These are phyloP conservation scores for Neosilurus hyrtlii DNA, from an alignment of 2,797 vertebrate genomes.

Conservation along the genomic window DNA sequence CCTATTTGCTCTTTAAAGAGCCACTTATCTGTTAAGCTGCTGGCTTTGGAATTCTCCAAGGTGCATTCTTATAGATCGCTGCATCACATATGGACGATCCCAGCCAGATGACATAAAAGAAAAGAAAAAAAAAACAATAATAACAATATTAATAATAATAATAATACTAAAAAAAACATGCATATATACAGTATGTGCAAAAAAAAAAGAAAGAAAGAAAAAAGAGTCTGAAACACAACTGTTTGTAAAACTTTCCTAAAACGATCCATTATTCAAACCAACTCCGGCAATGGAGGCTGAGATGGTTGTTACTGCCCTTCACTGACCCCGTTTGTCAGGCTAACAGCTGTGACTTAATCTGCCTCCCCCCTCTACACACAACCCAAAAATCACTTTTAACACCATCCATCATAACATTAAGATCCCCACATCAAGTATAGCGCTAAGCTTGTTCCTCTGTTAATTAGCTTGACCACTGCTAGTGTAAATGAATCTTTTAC, in stretches of 20 bases:
- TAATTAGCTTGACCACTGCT: slow-evolving; percentile 72
- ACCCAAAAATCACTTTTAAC: slow-evolving; percentile 79
- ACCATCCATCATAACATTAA: slow-evolving; percentile 81
- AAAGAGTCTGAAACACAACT: too few relatives aligned
- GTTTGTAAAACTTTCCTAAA: slow-evolving; percentile 19
- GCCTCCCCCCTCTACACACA: slow-evolving; percentile 46
- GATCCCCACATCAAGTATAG: slow-evolving; percentile 62
- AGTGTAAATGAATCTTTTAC: slow-evolving; percentile 59
- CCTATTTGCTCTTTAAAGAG: slow-evolving; percentile 39
- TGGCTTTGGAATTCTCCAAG: slow-evolving; percentile 15
- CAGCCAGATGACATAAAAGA: slow-evolving; percentile 58
- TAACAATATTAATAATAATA: too few relatives aligned
- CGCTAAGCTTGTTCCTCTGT: slow-evolving; percentile 42
- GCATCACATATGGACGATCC: slow-evolving; percentile 45
- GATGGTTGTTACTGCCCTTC: slow-evolving; percentile 65
- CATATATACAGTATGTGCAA: too few relatives aligned
- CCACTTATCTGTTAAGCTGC: slow-evolving; percentile 35
- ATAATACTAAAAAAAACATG: too few relatives aligned
- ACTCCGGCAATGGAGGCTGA: slow-evolving; percentile 71
- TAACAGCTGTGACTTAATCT: slow-evolving; percentile 75
- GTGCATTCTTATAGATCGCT: neutral
- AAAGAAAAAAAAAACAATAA: too few relatives aligned
- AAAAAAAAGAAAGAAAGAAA: too few relatives aligned
- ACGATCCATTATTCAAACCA: slow-evolving; percentile 77
- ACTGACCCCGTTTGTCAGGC: slow-evolving; percentile 63